These are phyloP conservation scores for Orchesella cincta DNA, from an alignment of 1,140 invertebrate genomes.

Conservation along the genomic window DNA sequence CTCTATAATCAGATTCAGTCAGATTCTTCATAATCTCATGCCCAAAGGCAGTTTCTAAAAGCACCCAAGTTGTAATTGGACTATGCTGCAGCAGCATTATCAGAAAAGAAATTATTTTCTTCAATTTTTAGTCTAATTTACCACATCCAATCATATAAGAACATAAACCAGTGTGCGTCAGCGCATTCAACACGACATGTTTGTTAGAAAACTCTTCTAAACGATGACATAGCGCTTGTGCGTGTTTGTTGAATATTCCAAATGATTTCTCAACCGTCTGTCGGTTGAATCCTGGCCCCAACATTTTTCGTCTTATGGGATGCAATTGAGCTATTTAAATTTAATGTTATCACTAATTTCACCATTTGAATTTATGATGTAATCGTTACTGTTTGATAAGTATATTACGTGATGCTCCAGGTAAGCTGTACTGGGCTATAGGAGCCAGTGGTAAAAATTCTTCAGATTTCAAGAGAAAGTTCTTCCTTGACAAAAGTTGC, in stretches of 20 bases:
- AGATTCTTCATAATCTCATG: background rate
- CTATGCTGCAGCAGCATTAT: background rate
- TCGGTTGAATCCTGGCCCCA: background rate
- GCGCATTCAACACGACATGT: background rate
- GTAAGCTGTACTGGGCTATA: background rate
- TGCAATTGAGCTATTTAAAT: background rate
- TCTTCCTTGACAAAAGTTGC: background rate
- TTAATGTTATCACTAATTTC: too few species aligned
- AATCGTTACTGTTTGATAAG: too few species aligned
- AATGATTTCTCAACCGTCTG: background rate
- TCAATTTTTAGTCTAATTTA: background rate
- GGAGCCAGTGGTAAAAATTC: background rate
- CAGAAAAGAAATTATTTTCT: background rate
- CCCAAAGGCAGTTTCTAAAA: background rate
- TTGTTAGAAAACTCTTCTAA: background rate
- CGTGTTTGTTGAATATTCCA: background rate
- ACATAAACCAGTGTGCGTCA: background rate
- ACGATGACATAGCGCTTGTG: background rate
- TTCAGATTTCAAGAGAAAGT: conserved; percentile 10
- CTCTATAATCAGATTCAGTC: background rate
- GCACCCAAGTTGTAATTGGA: background rate
- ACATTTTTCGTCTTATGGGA: background rate
- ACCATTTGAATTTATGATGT: too few species aligned
- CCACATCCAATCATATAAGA: background rate
- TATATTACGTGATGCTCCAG: background rate